Conservation (phyloP, 2,797 vertebrate species). For the Scarus forsteni region DNA sequence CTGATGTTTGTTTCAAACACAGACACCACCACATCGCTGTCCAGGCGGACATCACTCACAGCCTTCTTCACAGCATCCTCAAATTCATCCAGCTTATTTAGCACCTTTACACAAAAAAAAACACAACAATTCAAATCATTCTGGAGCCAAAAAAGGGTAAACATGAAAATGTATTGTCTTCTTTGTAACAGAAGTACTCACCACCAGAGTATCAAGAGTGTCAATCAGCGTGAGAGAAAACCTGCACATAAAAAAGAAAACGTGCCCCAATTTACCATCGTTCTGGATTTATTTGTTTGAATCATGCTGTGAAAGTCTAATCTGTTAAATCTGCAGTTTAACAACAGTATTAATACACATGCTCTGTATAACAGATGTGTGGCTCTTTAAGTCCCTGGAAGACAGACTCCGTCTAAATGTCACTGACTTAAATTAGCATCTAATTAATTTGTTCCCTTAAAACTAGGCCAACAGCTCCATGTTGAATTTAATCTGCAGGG, state of each 20-base stretch:
- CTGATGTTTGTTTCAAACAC: conserved; percentile 91
- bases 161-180: background rate
- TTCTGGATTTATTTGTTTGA: conserved; percentile 21
- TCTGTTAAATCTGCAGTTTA: conserved; percentile 14
- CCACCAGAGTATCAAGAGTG: conserved; percentile 88
- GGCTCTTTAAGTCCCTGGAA: background rate
- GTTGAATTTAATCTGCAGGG: conserved; percentile 1
- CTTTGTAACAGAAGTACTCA: conserved; percentile 66
- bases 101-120: conserved; percentile 72
- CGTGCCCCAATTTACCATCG: conserved; percentile 21
- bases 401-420: background rate
- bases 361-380: background rate
- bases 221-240: conserved; percentile 89
- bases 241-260: conserved; percentile 57
- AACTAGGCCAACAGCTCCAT: conserved; percentile 1
- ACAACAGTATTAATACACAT: conserved; percentile 6
- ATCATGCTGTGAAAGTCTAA: background rate
- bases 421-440: conserved; percentile 7
- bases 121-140: background rate
- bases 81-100: conserved; percentile 89
- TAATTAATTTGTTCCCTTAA: background rate
- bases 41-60: conserved; percentile 82
- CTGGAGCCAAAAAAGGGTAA: background rate
- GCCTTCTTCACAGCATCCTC: conserved; percentile 86
- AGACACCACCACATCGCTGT: conserved; percentile 89